Evolutionary conservation across 1,140 invertebrate genomes (phyloP).

Genomic region (Delia radicum): DNA sequence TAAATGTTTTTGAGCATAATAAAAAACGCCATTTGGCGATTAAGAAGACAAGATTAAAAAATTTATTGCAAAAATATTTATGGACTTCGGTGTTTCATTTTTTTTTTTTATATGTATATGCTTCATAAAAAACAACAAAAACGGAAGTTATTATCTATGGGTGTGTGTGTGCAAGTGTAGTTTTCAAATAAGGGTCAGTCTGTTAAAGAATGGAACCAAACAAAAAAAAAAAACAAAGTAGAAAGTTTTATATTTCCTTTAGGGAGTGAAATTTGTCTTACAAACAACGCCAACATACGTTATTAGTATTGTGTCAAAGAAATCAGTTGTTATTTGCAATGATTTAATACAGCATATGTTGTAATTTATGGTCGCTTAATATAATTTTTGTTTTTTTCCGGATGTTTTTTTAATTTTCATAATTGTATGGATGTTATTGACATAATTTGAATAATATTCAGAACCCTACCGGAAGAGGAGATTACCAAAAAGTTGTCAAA

Average conservation of each 20-base stretch:
- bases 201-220: neutral
- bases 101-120: neutral
- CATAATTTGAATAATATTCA: neutral
- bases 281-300: neutral
- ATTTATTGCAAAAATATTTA: constrained; percentile 57
- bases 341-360: neutral
- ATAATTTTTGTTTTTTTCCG: neutral
- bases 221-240: too few relatives aligned
- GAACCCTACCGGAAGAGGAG: too few relatives aligned
- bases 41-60: constrained; percentile 57
- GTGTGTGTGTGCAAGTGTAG: neutral
- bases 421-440: neutral
- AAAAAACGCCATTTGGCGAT: constrained; percentile 55
- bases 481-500: too few relatives aligned
- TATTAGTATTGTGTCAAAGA: neutral
- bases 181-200: neutral
- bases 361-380: neutral
- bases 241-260: neutral
- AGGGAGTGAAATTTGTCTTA: neutral
- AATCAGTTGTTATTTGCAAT: neutral
- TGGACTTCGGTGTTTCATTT: constrained; percentile 29
- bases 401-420: neutral
- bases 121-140: neutral
- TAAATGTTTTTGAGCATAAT: constrained; percentile 31
- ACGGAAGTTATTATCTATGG: neutral